A percentile compares a stretch with the other conserved stretches of the same genome.
Evolutionary conservation across 2,888 invertebrate genomes (phyloP).

Genomic region (Geophilus truncorum): DNA sequence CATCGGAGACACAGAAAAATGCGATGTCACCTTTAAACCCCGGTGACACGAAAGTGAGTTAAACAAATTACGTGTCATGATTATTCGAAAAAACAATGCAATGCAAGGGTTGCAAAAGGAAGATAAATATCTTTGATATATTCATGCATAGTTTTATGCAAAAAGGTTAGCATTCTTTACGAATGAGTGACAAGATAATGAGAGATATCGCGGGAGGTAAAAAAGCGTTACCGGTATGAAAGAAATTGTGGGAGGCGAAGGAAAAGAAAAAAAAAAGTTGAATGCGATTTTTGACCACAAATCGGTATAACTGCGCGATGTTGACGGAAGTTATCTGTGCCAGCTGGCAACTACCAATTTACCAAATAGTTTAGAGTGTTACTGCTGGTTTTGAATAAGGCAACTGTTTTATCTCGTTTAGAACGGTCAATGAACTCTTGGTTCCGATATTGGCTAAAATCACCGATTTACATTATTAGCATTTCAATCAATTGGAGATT

Average conservation of each 20-base stretch:
- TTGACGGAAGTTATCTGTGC: constrained; percentile 17
- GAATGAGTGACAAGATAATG: background rate
- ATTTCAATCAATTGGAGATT: background rate
- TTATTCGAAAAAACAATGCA: background rate
- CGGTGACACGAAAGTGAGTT: background rate
- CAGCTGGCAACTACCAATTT: constrained; percentile 25
- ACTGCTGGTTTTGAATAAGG: background rate
- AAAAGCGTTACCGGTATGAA: too few species aligned
- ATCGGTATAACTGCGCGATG: background rate
- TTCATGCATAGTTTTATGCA: background rate
- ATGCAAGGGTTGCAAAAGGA: background rate
- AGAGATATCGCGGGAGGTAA: background rate
- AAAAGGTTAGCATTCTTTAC: background rate
- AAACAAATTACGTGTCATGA: background rate
- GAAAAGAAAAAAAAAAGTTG: background rate
- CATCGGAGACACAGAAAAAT: background rate
- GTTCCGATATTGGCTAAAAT: background rate
- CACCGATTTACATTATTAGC: background rate
- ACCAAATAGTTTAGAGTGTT: background rate
- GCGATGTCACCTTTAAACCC: background rate
- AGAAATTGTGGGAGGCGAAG: too few species aligned
- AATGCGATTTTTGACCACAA: background rate
- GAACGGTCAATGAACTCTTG: background rate
- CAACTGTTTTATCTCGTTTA: background rate
- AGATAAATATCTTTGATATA: background rate